Evolutionary conservation across 2,113 vertebrate genomes (phyloP).

Genomic region (human (Homo sapiens)): DNA sequence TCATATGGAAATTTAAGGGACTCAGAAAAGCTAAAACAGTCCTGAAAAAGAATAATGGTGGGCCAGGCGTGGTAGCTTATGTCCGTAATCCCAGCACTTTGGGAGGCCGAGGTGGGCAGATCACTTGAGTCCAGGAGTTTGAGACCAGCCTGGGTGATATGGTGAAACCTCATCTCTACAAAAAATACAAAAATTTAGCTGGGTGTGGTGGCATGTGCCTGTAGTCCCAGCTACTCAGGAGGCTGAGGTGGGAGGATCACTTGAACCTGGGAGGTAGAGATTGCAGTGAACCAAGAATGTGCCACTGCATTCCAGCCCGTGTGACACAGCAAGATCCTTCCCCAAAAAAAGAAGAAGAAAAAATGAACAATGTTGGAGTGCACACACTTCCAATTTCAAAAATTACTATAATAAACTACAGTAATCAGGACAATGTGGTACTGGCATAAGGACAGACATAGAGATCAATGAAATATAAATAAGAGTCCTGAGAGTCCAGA

Average conservation of each 20-base stretch:
- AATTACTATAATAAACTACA: not conserved
- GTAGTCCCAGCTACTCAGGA: not conserved
- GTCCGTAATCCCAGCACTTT: not conserved
- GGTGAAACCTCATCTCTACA: not conserved
- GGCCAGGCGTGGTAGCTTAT: not conserved
- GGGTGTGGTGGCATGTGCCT: not conserved
- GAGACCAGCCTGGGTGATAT: not conserved
- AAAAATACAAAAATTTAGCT: not conserved
- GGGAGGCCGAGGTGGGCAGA: not conserved
- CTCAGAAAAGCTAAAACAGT: too few species aligned
- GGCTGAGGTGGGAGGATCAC: not conserved
- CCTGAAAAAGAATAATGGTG: too few species aligned
- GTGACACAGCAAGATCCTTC: too few species aligned
- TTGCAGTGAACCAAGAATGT: not conserved
- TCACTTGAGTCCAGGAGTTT: not conserved
- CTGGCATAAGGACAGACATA: not conserved
- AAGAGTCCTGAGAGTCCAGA: not conserved
- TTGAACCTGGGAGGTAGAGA: not conserved
- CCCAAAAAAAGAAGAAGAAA: not conserved
- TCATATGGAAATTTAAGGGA: too few species aligned
- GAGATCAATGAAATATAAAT: not conserved
- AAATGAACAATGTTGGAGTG: not conserved
- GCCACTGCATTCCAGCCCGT: not conserved
- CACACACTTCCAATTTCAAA: too few species aligned
- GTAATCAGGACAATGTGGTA: not conserved